These are phyloP conservation scores for Scyliorhinus canicula DNA, from an alignment of 2,797 vertebrate genomes.

Conservation along the genomic window DNA sequence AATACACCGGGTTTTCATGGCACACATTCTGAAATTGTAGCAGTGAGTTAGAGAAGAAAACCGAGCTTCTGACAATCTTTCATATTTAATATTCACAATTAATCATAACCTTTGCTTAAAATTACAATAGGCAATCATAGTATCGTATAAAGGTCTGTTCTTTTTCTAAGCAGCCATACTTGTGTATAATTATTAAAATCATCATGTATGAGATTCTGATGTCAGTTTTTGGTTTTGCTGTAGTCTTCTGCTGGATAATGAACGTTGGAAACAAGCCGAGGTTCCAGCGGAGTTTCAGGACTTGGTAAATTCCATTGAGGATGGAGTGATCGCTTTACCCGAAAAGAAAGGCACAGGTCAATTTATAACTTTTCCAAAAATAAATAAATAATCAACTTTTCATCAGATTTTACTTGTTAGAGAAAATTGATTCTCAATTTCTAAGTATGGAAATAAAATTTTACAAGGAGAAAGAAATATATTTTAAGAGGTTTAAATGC, in stretches of 20 bases:
- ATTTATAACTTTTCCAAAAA: background rate
- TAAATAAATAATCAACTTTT: constrained; percentile 14
- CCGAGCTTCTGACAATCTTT: background rate
- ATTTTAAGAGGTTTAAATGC: background rate
- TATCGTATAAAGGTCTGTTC: too few relatives aligned
- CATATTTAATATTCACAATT: background rate
- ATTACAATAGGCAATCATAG: too few relatives aligned
- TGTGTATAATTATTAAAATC: background rate
- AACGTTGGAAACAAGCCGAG: constrained; percentile 96
- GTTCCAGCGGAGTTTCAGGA: constrained; percentile 94
- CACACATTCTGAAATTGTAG: background rate
- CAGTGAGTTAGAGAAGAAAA: background rate
- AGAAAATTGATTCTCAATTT: background rate
- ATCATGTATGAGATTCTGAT: background rate
- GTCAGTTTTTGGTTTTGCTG: constrained; percentile 41
- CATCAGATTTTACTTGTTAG: background rate
- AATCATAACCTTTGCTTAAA: background rate
- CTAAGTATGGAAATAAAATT: background rate
- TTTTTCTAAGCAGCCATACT: too few relatives aligned
- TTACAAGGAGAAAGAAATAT: background rate
- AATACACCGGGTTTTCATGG: background rate
- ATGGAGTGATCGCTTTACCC: constrained; percentile 80
- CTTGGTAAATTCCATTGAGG: constrained; percentile 84
- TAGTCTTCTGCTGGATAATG: constrained; percentile 89
- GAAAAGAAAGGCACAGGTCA: constrained; percentile 74